Evolutionary conservation across 2,888 invertebrate species (phyloP).

Genomic region (Nymphalis polychloros): DNA sequence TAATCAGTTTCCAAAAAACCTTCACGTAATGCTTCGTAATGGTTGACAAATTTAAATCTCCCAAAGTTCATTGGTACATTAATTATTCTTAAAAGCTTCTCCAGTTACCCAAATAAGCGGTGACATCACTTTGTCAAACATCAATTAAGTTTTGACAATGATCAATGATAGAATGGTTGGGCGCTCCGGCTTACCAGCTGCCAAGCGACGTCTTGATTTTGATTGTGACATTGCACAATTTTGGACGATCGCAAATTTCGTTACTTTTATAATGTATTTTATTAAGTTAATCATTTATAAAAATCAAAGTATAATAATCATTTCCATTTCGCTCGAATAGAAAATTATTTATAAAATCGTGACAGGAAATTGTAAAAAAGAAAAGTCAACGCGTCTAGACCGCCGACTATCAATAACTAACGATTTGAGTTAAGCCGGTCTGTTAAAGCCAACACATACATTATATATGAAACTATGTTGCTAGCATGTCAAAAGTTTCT

Average conservation of each 20-base stretch:
- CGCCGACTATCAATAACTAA: slow-evolving; percentile 67
- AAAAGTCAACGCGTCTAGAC: slow-evolving; percentile 66
- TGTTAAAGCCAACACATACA: slow-evolving; percentile 47
- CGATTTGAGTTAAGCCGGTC: slow-evolving; percentile 58
- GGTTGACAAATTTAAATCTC: slow-evolving; percentile 38
- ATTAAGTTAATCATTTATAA: not conserved
- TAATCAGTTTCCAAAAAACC: slow-evolving; percentile 22
- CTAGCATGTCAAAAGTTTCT: slow-evolving; percentile 7
- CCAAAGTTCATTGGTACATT: slow-evolving; percentile 54
- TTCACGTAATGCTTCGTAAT: slow-evolving; percentile 30
- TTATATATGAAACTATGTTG: not conserved
- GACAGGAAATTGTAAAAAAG: slow-evolving; percentile 63
- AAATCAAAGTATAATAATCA: not conserved
- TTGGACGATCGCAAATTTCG: slow-evolving; percentile 17
- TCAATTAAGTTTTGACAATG: slow-evolving; percentile 76
- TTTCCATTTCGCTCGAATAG: slow-evolving; percentile 20
- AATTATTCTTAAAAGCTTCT: slow-evolving; percentile 75
- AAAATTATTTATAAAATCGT: slow-evolving; percentile 55
- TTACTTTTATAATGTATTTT: not conserved
- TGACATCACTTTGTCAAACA: slow-evolving; percentile 77
- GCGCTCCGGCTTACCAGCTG: slow-evolving; percentile 33
- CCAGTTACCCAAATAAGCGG: slow-evolving; percentile 62
- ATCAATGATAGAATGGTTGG: slow-evolving; percentile 66
- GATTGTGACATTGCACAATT: slow-evolving; percentile 36
- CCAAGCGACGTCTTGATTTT: slow-evolving; percentile 35